Evolutionary conservation across 2,888 invertebrate genomes (phyloP).

Genomic region (Nephrocerus scutellatus): DNA sequence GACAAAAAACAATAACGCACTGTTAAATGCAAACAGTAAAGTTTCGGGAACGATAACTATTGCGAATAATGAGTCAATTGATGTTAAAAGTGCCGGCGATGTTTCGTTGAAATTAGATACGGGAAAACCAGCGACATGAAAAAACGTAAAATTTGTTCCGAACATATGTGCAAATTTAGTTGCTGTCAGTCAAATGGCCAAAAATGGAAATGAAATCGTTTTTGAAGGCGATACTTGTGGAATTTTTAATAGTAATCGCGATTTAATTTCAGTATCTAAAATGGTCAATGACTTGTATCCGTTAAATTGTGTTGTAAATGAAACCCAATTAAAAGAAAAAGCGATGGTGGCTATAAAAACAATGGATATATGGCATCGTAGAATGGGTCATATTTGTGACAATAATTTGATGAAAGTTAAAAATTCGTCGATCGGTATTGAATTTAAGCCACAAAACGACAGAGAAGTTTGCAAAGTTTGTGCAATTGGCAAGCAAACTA

Average conservation of each 20-base stretch:
- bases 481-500: slow-evolving; percentile 5
- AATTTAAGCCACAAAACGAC: neutral
- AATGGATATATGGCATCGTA: neutral
- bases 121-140: slow-evolving; percentile 6
- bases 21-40: slow-evolving; percentile 1
- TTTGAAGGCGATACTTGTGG: slow-evolving; percentile 6
- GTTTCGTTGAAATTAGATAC: slow-evolving; percentile 2
- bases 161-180: slow-evolving; percentile 16
- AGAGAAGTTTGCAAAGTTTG: slow-evolving; percentile 1
- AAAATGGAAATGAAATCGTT: slow-evolving; percentile 10
- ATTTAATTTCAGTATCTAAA: neutral
- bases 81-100: slow-evolving; percentile 7
- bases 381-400: neutral
- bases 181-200: slow-evolving; percentile 16
- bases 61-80: slow-evolving; percentile 4
- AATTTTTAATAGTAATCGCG: slow-evolving; percentile 2
- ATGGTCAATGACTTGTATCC: neutral
- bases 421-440: slow-evolving; percentile 3
- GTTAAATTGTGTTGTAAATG: neutral
- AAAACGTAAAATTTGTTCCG: slow-evolving; percentile 20
- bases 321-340: neutral
- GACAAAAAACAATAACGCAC: neutral
- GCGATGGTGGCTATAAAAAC: neutral
- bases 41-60: slow-evolving; percentile 1
- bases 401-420: neutral